Conservation (phyloP, 2,888 invertebrate genomes). For the Arctia plantaginis region DNA sequence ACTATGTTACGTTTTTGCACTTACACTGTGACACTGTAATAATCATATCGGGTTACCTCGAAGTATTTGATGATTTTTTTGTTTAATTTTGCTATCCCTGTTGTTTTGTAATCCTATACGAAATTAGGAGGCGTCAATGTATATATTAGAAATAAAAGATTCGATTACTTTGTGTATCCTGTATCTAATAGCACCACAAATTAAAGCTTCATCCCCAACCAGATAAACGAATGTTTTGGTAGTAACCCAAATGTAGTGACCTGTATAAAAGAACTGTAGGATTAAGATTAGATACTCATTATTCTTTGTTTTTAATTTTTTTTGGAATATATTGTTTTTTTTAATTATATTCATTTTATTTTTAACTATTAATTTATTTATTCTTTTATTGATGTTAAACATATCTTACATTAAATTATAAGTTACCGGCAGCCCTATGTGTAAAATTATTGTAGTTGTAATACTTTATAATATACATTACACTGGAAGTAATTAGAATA, state of each 20-base stretch:
- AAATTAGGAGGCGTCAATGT: neutral
- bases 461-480: conserved; percentile 26
- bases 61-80: neutral
- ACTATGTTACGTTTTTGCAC: conserved; percentile 27
- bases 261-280: neutral
- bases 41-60: conserved; percentile 4
- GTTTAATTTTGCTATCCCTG: neutral
- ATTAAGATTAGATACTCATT: neutral
- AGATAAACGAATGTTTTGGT: neutral
- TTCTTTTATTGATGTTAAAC: neutral
- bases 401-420: neutral
- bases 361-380: neutral
- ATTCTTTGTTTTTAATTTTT: neutral
- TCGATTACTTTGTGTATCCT: neutral
- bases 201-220: neutral
- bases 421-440: conserved; percentile 9
- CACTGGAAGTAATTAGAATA: conserved; percentile 43
- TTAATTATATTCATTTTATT: no score
- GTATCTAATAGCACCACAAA: neutral
- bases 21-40: conserved; percentile 32
- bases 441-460: conserved; percentile 36
- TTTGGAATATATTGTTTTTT: no score
- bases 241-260: neutral
- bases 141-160: neutral
- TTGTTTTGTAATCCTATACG: neutral